Evolutionary conservation across 2,888 invertebrate species (phyloP), one percentile per base, ranked within the genome.

Genomic region (Pachliopta kotzebuea): DNA sequence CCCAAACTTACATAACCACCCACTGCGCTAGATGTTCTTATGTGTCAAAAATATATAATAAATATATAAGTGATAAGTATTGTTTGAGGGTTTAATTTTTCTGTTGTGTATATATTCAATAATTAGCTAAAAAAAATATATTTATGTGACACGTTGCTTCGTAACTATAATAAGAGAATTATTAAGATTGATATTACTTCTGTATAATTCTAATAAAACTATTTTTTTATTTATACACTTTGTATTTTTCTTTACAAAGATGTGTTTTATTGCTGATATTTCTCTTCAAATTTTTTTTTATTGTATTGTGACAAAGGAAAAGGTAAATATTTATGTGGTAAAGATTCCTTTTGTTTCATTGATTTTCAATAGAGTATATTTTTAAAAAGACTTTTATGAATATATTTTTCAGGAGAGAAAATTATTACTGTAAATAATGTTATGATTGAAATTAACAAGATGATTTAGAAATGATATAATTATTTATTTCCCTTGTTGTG

Each of bases 31-130:
- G 42, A 55, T 45, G 49, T 56, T 62, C 14, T 53, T 29, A 18
- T 56, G 21, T 56, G 50, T 52, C 56, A 64, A 60, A 63, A 31
- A n/a, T 49, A 57, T 31, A 49, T 29, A 63, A 45, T 23, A 8
- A 14, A 55, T 63, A 9, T 37, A n/a, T 49, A 2, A 42, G 49
- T 49, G 14, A n/a, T 18, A n/a, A n/a, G n/a, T n/a, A 20, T 18
- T 20, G 20, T n/a, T 49, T 49, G n/a, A 7, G 20, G 2, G 20
- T 49, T n/a, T n/a, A 7, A n/a, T n/a, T 49, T 49, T 4, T n/a
- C n/a, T 49, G 8, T 45, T 45, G n/a, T 49, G 14, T 49, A n/a
- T 49, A 49, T 49, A 14, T 49, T n/a, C 49, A n/a, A 20, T 37
- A 49, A n/a, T 8, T 49, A 49, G 49, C n/a, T n/a, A 42, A 11